phyloP scores from a whole-genome alignment of 2,888 invertebrate species.

The Ennomos quercinarius region DNA sequence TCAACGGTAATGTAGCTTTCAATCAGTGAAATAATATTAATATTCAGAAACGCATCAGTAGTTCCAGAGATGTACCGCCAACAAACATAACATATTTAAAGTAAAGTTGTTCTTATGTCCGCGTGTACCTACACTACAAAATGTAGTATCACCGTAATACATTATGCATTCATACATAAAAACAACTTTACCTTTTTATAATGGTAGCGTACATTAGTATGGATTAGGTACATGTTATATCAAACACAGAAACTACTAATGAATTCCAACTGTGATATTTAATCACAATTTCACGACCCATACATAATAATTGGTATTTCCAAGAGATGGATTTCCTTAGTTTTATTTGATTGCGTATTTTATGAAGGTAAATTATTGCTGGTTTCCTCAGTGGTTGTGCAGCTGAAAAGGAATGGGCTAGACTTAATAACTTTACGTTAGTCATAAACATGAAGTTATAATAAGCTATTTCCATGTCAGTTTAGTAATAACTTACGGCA shows the following conservation, averaged over 20 bases:
- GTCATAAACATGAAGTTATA: slow-evolving; percentile 13
- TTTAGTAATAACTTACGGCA: background rate
- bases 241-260: slow-evolving; percentile 25
- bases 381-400: slow-evolving; percentile 25
- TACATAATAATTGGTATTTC: slow-evolving; percentile 35
- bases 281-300: slow-evolving; percentile 22
- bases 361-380: slow-evolving; percentile 38
- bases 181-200: no score
- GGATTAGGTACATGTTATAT: slow-evolving; percentile 3
- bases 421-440: slow-evolving; percentile 1
- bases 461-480: background rate
- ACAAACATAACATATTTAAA: no score
- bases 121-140: no score
- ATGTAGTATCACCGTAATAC: no score
- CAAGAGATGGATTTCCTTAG: slow-evolving; percentile 37
- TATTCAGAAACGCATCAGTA: no score
- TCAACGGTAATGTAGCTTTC: no score
- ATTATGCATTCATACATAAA: no score
- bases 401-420: slow-evolving; percentile 15
- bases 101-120: no score
- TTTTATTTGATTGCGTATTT: slow-evolving; percentile 35
- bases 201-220: no score
- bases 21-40: no score
- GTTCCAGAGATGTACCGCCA: no score
- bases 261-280: slow-evolving; percentile 23